Base-by-base conservation (phyloP, 2,888 invertebrate species). In the Calliopum simillimum region DNA sequence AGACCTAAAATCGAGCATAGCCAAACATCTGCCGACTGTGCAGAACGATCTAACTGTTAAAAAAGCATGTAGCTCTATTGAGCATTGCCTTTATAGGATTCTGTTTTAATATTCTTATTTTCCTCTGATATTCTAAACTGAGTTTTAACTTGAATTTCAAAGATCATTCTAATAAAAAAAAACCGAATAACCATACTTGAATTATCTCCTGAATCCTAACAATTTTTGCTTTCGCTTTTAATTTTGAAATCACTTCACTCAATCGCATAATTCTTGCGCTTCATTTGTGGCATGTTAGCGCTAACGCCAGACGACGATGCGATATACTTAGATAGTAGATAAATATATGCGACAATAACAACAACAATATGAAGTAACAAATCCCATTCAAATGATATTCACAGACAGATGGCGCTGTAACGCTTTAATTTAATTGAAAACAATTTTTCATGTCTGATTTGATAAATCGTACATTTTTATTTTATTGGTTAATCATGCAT, bases 371-470 rank as follows among this genome's bases (percentile, higher is more conserved):
- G 3, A 55, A 58, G 5, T 33, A 33, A 33, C 41, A 41, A 58
- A 33, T 41, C 12, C 4, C 43, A 16, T 19, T 3, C 19, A 43
- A 25, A 33, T 33, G 33, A 33, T 8, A 33, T 33, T 8, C 8
- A 33, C 33, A 33, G 33, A 58, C 33, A n/a, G 41, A 58, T 14
- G 25, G n/a, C 23, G 23, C 25, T 33, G 33, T 33, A 33, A 33
- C 33, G 33, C 33, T 33, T 33, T 13, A 25, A 6, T 16, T 33
- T 41, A 41, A 59, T 33, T 41, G 16, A 59, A 59, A 33, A 19
- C 59, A 11, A 59, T 59, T 33, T 19, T 41, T 59, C 59, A 41
- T 41, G 59, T 59, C 49, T 33, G 47, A 63, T 49, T 25, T 63
- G 23, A 63, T 25, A 47, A 33, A 47, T 19, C 19, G 53, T 23